These are phyloP conservation scores for Pterois miles DNA, from an alignment of 2,797 vertebrate species.

Conservation along the genomic window DNA sequence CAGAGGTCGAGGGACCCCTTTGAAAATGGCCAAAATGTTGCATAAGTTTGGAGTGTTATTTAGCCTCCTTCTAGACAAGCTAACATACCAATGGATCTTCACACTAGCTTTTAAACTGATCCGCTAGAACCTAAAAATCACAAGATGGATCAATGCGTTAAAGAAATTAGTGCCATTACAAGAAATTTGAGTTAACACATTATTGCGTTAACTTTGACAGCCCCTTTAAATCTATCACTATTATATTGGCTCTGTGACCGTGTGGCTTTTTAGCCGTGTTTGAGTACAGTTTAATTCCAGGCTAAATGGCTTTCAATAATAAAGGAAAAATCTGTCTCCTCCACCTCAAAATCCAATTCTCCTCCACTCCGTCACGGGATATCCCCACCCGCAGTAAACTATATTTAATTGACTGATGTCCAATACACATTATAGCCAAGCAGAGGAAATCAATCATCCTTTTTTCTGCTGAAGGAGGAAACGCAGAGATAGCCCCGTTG, in stretches of 20 bases:
- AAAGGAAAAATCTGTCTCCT: slow-evolving; percentile 26
- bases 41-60: no score
- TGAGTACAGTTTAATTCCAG: slow-evolving; percentile 2
- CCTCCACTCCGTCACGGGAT: slow-evolving; percentile 31
- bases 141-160: no score
- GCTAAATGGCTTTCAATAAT: slow-evolving; percentile 39
- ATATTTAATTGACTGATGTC: slow-evolving; percentile 75
- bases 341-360: slow-evolving; percentile 20
- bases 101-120: no score
- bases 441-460: slow-evolving; percentile 73
- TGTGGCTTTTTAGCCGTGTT: slow-evolving; percentile 4
- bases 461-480: slow-evolving; percentile 55
- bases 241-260: not conserved
- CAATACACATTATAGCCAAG: slow-evolving; percentile 58
- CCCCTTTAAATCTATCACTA: no score
- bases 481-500: slow-evolving; percentile 61
- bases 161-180: no score
- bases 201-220: no score
- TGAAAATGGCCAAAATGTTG: no score
- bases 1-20: no score
- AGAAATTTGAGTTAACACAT: no score
- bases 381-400: slow-evolving; percentile 54
- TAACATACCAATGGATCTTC: no score
- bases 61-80: no score
- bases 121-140: no score